These are phyloP conservation scores for Drosophila lini DNA, from an alignment of 1,140 invertebrate genomes.

Conservation along the genomic window DNA sequence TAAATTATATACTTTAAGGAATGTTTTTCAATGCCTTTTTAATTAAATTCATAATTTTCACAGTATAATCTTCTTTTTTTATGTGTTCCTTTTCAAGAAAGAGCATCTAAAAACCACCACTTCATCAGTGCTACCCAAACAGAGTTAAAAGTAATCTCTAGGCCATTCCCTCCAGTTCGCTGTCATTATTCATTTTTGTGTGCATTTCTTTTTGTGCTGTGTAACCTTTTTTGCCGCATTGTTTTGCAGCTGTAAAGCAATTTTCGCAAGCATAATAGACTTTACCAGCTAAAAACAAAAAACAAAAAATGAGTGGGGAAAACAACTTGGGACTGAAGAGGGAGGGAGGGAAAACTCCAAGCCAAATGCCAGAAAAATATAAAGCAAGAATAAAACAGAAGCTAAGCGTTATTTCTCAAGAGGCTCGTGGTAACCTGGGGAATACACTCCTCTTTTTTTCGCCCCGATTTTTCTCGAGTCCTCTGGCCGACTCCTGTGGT, in stretches of 20 bases:
- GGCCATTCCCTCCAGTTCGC: constrained; percentile 38
- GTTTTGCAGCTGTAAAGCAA: constrained; percentile 79
- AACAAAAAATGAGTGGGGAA: constrained; percentile 5
- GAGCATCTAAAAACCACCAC: neutral
- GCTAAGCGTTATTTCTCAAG: constrained; percentile 79
- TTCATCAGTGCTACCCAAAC: neutral
- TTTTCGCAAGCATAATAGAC: constrained; percentile 80
- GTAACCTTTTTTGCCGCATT: constrained; percentile 77
- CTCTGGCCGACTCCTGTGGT: constrained; percentile 32
- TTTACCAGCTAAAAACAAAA: constrained; percentile 60
- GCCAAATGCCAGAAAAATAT: constrained; percentile 70
- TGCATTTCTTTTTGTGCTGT: constrained; percentile 75
- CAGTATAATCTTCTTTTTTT: neutral
- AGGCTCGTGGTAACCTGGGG: constrained; percentile 42
- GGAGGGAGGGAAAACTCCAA: constrained; percentile 18
- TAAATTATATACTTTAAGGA: neutral
- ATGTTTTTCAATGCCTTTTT: no score
- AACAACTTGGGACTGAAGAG: constrained; percentile 29
- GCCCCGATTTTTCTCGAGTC: neutral
- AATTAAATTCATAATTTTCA: neutral
- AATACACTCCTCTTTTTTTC: constrained; percentile 28
- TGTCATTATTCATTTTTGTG: constrained; percentile 80
- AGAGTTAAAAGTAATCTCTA: constrained; percentile 52
- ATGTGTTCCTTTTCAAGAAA: neutral
- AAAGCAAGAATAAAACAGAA: constrained; percentile 38